Base-by-base conservation (phyloP, 2,113 vertebrate species). In the Ictidomys tridecemlineatus region DNA sequence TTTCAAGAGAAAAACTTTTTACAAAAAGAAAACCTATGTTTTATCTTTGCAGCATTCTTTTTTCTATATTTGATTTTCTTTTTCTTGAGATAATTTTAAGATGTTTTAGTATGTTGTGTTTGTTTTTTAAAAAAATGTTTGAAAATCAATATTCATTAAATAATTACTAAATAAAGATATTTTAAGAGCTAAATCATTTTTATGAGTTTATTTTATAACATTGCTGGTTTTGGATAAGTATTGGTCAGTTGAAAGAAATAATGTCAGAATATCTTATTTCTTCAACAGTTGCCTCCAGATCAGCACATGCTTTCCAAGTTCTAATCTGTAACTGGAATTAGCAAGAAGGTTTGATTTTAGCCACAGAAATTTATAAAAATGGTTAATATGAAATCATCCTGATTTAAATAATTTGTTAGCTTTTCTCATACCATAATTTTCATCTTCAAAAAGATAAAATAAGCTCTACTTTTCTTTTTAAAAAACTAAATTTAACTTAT, bases 391-490 rank as follows among this genome's bases (percentile, higher is more conserved):
- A 85, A 85, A 61, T 34, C 5, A 78, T 95, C 34, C 58, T 34
- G 74, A 78, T 58, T 48, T 91, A 34, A 93, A 51, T 77, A 74
- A 58, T 45, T 63, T 20, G 17, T 86, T 70, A n/a, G 12, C 2
- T 48, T 84, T 90, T 88, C 45, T 65, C 61, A 65, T 39, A 34
- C 1, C 16, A 85, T 11, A 61, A 0, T 73, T 85, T 76, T 93
- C n/a, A 79, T 87, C 30, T 82, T 58, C 22, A 45, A 67, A 70
- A 91, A 56, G 17, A 73, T 93, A 42, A 94, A 92, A n/a, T 63
- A 32, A 89, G 34, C 92, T 37, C 48, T 58, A 39, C 14, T 91
- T 93, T 30, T 17, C 3, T 37, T 11, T 83, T 11, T 51, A 51
- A 51, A 61, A 84, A 17, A 93, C 82, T 69, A 70, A 94, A 61